phyloP scores from a whole-genome alignment of 2,113 vertebrate species.

The Myrmophylax atrothorax region DNA sequence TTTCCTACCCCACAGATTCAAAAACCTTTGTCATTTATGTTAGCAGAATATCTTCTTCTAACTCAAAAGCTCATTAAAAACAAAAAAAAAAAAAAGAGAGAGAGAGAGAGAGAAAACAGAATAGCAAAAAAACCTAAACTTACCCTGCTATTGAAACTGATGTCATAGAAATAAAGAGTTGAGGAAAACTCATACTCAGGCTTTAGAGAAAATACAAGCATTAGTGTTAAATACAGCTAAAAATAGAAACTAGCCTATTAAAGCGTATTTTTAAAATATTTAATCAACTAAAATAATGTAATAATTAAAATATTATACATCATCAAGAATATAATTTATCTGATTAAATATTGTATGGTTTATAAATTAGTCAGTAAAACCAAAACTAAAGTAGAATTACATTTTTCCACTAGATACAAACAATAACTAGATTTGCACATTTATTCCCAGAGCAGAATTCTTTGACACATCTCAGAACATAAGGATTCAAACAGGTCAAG shows the following conservation, averaged over 20 bases:
- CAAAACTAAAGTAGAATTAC: neutral
- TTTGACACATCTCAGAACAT: neutral
- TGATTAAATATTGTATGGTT: neutral
- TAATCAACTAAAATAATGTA: neutral
- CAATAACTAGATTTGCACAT: neutral
- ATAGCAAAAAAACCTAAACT: neutral
- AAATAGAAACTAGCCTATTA: neutral
- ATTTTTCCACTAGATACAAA: neutral
- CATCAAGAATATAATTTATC: neutral
- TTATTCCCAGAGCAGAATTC: neutral
- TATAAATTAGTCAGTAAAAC: neutral
- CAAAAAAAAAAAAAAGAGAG: neutral
- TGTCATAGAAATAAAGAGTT: neutral
- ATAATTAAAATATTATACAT: neutral
- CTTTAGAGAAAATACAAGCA: neutral
- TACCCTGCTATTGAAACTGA: neutral
- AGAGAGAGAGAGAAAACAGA: neutral
- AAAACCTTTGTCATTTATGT: neutral
- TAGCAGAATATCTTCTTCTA: neutral
- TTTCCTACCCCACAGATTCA: neutral
- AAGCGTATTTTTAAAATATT: neutral
- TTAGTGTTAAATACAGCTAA: neutral
- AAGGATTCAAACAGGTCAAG: neutral
- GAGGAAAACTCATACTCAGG: neutral
- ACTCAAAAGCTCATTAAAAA: neutral